Conservation (phyloP, 2,113 vertebrate species). For the Melanostigma gelatinosum region DNA sequence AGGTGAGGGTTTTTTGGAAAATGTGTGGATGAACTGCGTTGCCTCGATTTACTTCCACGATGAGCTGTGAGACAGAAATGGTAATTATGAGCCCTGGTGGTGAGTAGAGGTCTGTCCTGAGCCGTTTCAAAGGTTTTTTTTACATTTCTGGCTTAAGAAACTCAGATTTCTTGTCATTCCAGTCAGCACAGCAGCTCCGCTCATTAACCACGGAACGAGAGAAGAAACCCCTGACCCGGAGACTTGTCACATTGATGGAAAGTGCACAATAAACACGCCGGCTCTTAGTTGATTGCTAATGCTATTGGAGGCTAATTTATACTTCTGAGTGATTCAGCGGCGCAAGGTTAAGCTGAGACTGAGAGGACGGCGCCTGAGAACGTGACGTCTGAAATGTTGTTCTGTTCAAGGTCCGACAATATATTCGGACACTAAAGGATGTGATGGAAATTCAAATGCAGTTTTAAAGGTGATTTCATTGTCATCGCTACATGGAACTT, state of each 20-base stretch:
- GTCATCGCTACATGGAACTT: neutral
- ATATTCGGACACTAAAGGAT: constrained; percentile 30
- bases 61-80: neutral
- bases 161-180: constrained; percentile 21
- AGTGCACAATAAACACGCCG: constrained; percentile 54
- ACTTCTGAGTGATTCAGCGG: constrained; percentile 31
- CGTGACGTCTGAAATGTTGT: neutral
- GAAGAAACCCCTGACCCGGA: constrained; percentile 50
- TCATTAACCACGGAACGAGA: constrained; percentile 49
- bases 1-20: neutral
- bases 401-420: constrained; percentile 27
- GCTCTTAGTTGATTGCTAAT: constrained; percentile 69
- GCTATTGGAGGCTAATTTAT: constrained; percentile 52
- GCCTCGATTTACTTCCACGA: neutral
- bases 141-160: neutral
- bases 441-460: constrained; percentile 26
- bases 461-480: constrained; percentile 13
- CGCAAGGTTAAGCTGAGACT: constrained; percentile 36
- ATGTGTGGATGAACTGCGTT: neutral
- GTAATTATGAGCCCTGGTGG: neutral
- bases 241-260: constrained; percentile 69
- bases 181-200: constrained; percentile 33
- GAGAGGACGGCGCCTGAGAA: constrained; percentile 6
- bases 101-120: neutral
- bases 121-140: neutral